phyloP scores from a whole-genome alignment of 2,113 vertebrate species.

The Corydoras sp. region DNA sequence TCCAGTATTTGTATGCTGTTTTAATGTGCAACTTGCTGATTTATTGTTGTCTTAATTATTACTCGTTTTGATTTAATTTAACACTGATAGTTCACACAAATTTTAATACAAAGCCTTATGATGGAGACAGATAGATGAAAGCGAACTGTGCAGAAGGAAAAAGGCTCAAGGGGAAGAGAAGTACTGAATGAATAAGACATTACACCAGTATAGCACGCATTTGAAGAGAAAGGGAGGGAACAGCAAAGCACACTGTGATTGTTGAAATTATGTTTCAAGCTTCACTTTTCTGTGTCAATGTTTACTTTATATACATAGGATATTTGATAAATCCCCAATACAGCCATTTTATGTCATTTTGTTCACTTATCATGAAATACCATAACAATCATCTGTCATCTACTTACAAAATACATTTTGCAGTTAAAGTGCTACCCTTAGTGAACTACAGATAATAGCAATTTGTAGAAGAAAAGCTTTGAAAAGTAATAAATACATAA shows the following conservation, averaged over 20 bases:
- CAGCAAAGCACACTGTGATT: neutral
- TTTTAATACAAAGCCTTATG: neutral
- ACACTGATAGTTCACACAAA: conserved; percentile 15
- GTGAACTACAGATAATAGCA: too few species aligned
- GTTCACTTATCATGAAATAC: too few species aligned
- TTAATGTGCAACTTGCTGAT: conserved; percentile 37
- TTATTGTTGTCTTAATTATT: conserved; percentile 15
- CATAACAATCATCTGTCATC: too few species aligned
- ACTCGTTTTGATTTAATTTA: conserved; percentile 1
- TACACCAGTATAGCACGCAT: neutral
- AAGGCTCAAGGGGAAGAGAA: neutral
- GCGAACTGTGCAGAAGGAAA: neutral
- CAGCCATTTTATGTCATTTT: too few species aligned
- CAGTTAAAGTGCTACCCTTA: too few species aligned
- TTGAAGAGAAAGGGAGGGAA: neutral
- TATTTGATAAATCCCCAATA: too few species aligned
- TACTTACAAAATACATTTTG: too few species aligned
- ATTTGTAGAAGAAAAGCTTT: too few species aligned
- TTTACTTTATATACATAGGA: too few species aligned
- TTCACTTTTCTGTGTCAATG: neutral
- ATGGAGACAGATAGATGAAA: neutral
- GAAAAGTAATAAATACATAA: too few species aligned
- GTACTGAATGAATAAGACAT: neutral
- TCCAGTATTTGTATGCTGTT: conserved; percentile 22
- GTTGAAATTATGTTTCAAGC: neutral